Percentiles rank a stretch among this genome's conserved stretches.
These are phyloP conservation scores for Trematomus bernacchii DNA, from an alignment of 2,797 vertebrate genomes.

Conservation along the genomic window DNA sequence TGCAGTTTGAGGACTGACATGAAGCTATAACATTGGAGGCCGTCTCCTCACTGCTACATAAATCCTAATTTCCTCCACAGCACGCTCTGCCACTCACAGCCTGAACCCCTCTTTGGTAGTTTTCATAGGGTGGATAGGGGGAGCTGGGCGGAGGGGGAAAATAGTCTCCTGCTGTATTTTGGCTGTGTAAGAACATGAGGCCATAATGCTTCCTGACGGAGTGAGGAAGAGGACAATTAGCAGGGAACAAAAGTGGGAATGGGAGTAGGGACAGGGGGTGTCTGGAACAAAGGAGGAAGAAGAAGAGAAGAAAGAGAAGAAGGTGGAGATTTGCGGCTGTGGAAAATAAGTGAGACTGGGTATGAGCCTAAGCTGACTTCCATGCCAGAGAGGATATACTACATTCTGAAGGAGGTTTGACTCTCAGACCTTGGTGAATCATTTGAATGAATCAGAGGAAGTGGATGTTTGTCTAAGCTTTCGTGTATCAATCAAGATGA, in stretches of 20 bases:
- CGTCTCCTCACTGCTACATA: conserved; percentile 67
- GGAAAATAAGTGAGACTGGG: conserved; percentile 14
- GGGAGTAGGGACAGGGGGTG: conserved; percentile 37
- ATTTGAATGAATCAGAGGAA: conserved; percentile 46
- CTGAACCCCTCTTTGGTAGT: conserved; percentile 62
- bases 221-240: conserved; percentile 81
- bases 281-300: conserved; percentile 13
- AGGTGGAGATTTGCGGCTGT: conserved; percentile 22
- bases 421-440: conserved; percentile 41
- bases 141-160: conserved; percentile 15
- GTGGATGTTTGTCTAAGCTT: conserved; percentile 40
- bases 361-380: conserved; percentile 24
- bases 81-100: conserved; percentile 74
- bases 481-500: conserved; percentile 30
- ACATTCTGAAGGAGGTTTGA: conserved; percentile 11
- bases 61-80: conserved; percentile 80
- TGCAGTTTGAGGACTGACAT: conserved; percentile 58
- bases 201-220: conserved; percentile 77
- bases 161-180: conserved; percentile 75
- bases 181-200: conserved; percentile 69
- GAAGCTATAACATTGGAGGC: conserved; percentile 68
- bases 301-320: conserved; percentile 9
- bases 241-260: conserved; percentile 54
- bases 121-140: conserved; percentile 57
- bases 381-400: not conserved